phyloP scores from a whole-genome alignment of 2,888 invertebrate species.

The Sicus ferrugineus region DNA sequence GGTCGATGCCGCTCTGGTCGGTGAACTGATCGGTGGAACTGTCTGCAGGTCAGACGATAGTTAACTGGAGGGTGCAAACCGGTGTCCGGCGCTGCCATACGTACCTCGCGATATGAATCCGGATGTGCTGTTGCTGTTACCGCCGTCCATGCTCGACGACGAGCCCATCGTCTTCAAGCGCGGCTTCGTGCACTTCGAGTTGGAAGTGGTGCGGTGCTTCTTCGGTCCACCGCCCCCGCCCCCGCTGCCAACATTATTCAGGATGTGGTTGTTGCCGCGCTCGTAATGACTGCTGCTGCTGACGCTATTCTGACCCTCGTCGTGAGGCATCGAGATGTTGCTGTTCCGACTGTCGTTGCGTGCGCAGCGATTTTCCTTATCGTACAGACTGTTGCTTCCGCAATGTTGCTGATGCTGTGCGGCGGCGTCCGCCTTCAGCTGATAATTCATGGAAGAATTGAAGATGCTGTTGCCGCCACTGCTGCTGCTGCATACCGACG shows the following conservation, averaged over 20 bases:
- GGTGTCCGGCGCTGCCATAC: slow-evolving; percentile 36
- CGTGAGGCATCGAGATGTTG: slow-evolving; percentile 52
- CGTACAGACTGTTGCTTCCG: slow-evolving; percentile 53
- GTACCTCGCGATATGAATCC: slow-evolving; percentile 69
- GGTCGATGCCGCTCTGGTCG: slow-evolving; percentile 79
- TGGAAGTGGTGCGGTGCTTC: slow-evolving; percentile 63
- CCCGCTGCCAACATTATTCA: slow-evolving; percentile 27
- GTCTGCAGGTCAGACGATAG: slow-evolving; percentile 65
- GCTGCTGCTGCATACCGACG: slow-evolving; percentile 44
- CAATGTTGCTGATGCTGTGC: slow-evolving; percentile 37
- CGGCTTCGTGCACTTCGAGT: slow-evolving; percentile 63
- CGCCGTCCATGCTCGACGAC: slow-evolving; percentile 66
- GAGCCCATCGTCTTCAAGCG: slow-evolving; percentile 64
- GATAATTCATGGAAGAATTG: slow-evolving; percentile 59
- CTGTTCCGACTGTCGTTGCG: slow-evolving; percentile 56
- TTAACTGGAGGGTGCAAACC: background rate
- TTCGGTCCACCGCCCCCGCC: slow-evolving; percentile 51
- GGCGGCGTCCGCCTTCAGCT: slow-evolving; percentile 41
- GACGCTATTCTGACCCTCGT: slow-evolving; percentile 52
- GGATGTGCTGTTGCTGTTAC: slow-evolving; percentile 65
- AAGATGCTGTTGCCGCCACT: slow-evolving; percentile 50
- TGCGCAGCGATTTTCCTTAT: slow-evolving; percentile 55
- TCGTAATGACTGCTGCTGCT: slow-evolving; percentile 29
- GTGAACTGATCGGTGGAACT: slow-evolving; percentile 79
- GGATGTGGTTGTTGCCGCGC: no score